These are phyloP conservation scores for Drosophila setifemur DNA, from an alignment of 1,140 invertebrate species.

Conservation along the genomic window DNA sequence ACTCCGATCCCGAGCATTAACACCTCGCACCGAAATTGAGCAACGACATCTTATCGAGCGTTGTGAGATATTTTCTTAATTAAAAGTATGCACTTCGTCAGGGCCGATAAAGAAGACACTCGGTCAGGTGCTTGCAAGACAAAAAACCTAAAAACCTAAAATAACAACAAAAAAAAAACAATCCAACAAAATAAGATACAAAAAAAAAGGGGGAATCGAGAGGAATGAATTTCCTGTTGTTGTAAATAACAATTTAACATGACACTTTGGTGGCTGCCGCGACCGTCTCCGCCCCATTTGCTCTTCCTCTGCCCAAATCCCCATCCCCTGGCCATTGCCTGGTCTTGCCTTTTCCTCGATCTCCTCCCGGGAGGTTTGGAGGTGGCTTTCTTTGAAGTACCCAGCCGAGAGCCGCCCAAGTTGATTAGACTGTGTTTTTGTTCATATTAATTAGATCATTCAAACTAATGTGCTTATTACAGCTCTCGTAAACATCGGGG, in stretches of 20 bases:
- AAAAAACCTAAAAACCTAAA: too few species aligned
- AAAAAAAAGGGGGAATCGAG: conserved; percentile 3
- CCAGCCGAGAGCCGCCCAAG: conserved; percentile 17
- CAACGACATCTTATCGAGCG: conserved; percentile 56
- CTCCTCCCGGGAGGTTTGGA: background rate
- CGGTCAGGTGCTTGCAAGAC: conserved; percentile 48
- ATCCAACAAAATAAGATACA: conserved; percentile 5
- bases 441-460: conserved; percentile 48
- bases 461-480: conserved; percentile 37
- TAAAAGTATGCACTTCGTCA: conserved; percentile 57
- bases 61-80: conserved; percentile 72
- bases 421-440: conserved; percentile 34
- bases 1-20: conserved; percentile 17
- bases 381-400: conserved; percentile 38
- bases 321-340: conserved; percentile 9
- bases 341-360: background rate
- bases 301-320: conserved; percentile 8
- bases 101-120: conserved; percentile 52
- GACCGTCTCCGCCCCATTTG: conserved; percentile 25
- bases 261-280: conserved; percentile 64
- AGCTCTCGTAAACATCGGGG: conserved; percentile 12
- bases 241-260: conserved; percentile 80
- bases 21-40: conserved; percentile 44
- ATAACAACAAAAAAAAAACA: conserved; percentile 11
- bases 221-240: conserved; percentile 75